Conservation (phyloP, 1,140 invertebrate species). For the Hyles euphorbiae region DNA sequence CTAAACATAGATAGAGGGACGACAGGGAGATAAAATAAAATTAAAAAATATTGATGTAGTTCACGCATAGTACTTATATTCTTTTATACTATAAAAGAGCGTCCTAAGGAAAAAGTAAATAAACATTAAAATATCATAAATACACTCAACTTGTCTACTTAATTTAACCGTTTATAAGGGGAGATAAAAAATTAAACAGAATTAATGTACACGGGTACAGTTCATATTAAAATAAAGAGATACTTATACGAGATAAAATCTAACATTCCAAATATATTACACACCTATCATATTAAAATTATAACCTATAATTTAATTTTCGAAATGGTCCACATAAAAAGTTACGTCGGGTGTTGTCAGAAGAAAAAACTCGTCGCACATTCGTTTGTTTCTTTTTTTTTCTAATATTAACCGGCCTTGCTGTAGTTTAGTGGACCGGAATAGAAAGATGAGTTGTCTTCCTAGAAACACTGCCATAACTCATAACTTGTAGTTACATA, state of each 20-base stretch:
- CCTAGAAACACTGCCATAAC: slow-evolving; percentile 50
- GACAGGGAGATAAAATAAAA: no score
- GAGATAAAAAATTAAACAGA: slow-evolving; percentile 14
- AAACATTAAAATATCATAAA: no score
- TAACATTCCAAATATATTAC: slow-evolving; percentile 62
- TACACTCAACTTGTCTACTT: no score
- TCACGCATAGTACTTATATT: no score
- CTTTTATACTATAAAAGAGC: no score
- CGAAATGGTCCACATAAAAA: slow-evolving; percentile 60
- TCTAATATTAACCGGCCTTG: slow-evolving; percentile 42
- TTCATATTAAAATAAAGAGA: slow-evolving; percentile 27
- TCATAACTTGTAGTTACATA: slow-evolving; percentile 29
- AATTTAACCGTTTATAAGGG: neutral
- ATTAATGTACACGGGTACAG: slow-evolving; percentile 6
- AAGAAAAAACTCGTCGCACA: slow-evolving; percentile 61
- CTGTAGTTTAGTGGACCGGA: slow-evolving; percentile 50
- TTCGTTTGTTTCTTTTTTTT: slow-evolving; percentile 61
- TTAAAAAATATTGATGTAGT: no score
- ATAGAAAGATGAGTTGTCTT: slow-evolving; percentile 57
- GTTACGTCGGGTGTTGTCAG: slow-evolving; percentile 55
- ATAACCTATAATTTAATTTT: slow-evolving; percentile 75
- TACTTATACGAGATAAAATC: slow-evolving; percentile 46
- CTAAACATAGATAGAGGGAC: no score
- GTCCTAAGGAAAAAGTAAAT: no score
- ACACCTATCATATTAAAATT: slow-evolving; percentile 71